These are phyloP conservation scores for Anas capensis DNA, from an alignment of 2,797 vertebrate genomes.

Conservation along the genomic window DNA sequence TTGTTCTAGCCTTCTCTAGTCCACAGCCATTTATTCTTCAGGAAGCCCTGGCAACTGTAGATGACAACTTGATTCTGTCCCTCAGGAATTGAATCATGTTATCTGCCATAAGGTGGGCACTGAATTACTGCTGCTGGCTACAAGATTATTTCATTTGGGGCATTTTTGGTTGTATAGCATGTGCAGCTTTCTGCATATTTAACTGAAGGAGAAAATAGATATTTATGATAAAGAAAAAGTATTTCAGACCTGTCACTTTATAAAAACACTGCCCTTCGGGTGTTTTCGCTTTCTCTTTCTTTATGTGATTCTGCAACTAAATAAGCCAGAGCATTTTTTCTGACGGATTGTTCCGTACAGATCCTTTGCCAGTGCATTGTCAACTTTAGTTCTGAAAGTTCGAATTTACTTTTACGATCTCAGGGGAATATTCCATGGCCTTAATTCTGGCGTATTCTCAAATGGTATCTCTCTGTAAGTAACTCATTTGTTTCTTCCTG, in stretches of 20 bases:
- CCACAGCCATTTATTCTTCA: not conserved
- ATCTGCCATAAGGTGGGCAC: not conserved
- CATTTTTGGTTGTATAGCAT: not conserved
- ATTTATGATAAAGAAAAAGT: not conserved
- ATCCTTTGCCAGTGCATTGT: not conserved
- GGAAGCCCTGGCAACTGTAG: not conserved
- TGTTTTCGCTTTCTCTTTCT: not conserved
- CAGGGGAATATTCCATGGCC: not conserved
- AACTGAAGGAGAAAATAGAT: not conserved
- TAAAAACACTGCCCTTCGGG: not conserved
- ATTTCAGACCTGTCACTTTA: not conserved
- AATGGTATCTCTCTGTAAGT: not conserved
- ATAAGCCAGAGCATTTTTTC: not conserved
- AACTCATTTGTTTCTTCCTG: not conserved
- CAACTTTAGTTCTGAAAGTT: not conserved
- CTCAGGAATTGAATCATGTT: not conserved
- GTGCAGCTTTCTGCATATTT: not conserved
- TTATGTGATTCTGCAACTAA: constrained; percentile 3
- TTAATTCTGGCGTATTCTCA: not conserved
- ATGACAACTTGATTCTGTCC: not conserved
- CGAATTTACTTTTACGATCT: not conserved
- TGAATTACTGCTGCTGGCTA: not conserved
- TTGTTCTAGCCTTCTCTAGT: not conserved
- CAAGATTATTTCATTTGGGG: not conserved
- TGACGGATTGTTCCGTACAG: not conserved